Base-by-base conservation (phyloP, 2,113 vertebrate species). In the Nannobrachium achirus region DNA sequence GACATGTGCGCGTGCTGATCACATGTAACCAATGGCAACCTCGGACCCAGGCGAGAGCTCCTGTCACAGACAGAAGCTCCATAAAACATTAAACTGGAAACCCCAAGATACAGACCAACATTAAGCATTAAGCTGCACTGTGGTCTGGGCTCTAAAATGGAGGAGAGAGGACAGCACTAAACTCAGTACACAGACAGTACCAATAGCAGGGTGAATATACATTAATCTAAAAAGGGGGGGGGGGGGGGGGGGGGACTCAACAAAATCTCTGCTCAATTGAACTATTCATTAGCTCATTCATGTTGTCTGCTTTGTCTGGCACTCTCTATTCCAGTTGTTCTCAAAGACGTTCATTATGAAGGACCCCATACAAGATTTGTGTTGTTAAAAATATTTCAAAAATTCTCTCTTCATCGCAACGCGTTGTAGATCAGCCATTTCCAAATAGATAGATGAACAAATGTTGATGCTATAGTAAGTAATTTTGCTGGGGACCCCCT, bases 21-120 rank as follows among this genome's bases (percentile, higher is more conserved):
- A 81, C 74, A 90, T 81, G 89, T 90, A 88, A 87, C 91, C 89
- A 83, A 75, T 63, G 69, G 89, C 86, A 92, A 90, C 87, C 80
- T 78, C 49, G 16, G 69, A 85, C 73, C 50, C 66, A 64, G 57
- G 79, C 45, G 52, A 69, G 83, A 74, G 63, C 78, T 85, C 60
- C 58, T 68, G 76, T 73, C 79, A 46, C 76, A 13, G 53, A 46
- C 76, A 13, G 53, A 71, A 52, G 79, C 63, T 52, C 75, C 63
- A 59, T 73, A 81, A 87, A 86, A 76, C 60, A 81, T 82, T 60
- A 84, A 80, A 80, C 65, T 66, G 46, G 48, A 55, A 76, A 51
- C 19, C 50, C 56, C 3, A 58, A 73, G 51, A 52, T 58, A 44
- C 45, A 38, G 41, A 61, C 53, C 64, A 57, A 56, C 62, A 67